A percentile compares a stretch with the other conserved stretches of the same genome.
Conservation (phyloP, 2,888 invertebrate species). For the Aphidoletes aphidimyza region DNA sequence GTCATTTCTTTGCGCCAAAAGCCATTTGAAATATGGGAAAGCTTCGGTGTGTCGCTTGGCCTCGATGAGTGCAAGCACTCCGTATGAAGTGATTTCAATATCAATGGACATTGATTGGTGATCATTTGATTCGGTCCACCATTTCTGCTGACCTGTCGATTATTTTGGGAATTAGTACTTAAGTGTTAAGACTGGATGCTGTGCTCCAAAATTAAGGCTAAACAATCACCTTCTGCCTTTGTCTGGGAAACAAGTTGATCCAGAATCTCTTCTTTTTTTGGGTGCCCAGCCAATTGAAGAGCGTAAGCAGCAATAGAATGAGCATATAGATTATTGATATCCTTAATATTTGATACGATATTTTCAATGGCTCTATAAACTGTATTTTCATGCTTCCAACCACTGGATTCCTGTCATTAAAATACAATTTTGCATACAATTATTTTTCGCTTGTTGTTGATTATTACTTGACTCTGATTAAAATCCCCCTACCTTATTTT, state of each 20-base stretch:
- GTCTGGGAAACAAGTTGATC: conserved; percentile 68
- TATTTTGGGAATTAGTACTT: conserved; percentile 64
- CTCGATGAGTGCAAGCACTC: conserved; percentile 77
- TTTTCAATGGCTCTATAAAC: conserved; percentile 70
- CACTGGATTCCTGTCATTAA: not conserved
- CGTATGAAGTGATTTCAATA: conserved; percentile 90
- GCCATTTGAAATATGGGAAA: conserved; percentile 76
- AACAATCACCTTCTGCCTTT: too few relatives aligned
- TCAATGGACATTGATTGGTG: conserved; percentile 68
- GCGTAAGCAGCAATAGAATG: conserved; percentile 71
- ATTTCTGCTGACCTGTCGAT: conserved; percentile 71
- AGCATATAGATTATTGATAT: conserved; percentile 69
- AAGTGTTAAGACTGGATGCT: conserved; percentile 72
- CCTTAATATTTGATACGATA: conserved; percentile 67
- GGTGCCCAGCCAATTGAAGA: conserved; percentile 70
- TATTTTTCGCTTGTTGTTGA: too few relatives aligned
- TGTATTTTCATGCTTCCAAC: conserved; percentile 63
- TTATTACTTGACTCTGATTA: too few relatives aligned
- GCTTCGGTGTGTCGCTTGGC: conserved; percentile 64
- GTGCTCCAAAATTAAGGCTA: too few relatives aligned
- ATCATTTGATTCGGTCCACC: conserved; percentile 76
- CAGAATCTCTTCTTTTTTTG: conserved; percentile 70
- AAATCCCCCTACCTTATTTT: conserved; percentile 69
- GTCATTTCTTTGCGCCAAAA: conserved; percentile 74
- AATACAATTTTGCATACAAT: not conserved